A percentile compares a stretch with the other conserved stretches of the same genome.
Conservation (phyloP, 1,140 invertebrate genomes). For the Drosophila asahinai region DNA sequence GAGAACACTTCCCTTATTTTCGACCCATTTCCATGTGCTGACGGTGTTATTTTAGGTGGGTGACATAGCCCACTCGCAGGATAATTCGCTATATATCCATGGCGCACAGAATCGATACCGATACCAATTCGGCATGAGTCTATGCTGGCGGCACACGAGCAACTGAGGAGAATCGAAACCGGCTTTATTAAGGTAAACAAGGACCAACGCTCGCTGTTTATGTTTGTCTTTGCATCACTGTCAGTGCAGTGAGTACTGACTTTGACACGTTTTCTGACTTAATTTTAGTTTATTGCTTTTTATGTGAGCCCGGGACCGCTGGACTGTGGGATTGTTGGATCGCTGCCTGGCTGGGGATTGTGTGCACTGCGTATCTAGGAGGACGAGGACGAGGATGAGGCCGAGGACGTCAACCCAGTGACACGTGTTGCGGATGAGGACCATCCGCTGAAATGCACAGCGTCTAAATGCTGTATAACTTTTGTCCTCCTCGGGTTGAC, state of each 20-base stretch:
- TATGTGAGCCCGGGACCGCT: conserved; percentile 39
- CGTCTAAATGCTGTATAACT: conserved; percentile 36
- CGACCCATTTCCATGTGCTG: conserved; percentile 11
- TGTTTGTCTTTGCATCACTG: conserved; percentile 79
- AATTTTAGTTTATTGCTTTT: conserved; percentile 84
- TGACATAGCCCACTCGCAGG: conserved; percentile 29
- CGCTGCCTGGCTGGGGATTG: conserved; percentile 10
- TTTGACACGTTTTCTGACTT: conserved; percentile 84
- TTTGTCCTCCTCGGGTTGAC: conserved; percentile 67
- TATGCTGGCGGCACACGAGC: conserved; percentile 1
- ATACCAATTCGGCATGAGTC: conserved; percentile 36
- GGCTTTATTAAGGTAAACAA: conserved; percentile 75
- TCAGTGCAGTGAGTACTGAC: conserved; percentile 78
- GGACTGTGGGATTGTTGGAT: conserved; percentile 10
- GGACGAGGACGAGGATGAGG: conserved; percentile 33
- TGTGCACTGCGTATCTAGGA: conserved; percentile 64
- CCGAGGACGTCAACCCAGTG: conserved; percentile 30
- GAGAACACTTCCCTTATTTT: conserved; percentile 19
- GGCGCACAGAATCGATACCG: conserved; percentile 11
- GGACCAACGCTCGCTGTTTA: conserved; percentile 74
- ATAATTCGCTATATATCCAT: conserved; percentile 37
- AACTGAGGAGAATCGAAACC: conserved; percentile 34
- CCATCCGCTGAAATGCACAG: conserved; percentile 56
- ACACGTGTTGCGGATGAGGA: conserved; percentile 77
- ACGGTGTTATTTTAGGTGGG: conserved; percentile 27